Conservation (phyloP, 1,140 invertebrate species). For the Triops cancriformis region DNA sequence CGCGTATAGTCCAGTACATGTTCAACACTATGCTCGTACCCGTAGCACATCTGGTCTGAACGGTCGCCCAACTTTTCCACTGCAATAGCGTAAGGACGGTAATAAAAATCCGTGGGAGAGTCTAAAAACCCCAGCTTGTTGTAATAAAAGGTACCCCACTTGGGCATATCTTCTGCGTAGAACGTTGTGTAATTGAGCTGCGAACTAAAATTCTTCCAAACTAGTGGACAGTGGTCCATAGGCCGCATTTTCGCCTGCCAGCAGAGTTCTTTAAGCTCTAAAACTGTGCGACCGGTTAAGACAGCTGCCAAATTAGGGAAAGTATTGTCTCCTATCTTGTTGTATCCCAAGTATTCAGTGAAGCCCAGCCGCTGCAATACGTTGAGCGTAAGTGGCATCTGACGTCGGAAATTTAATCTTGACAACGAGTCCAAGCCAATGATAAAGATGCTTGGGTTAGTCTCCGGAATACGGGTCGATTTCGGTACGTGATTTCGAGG, state of each 20-base stretch:
- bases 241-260: slow-evolving; percentile 26
- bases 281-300: slow-evolving; percentile 31
- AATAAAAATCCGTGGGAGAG: slow-evolving; percentile 28
- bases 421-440: not conserved
- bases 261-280: slow-evolving; percentile 18
- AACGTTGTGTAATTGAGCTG: slow-evolving; percentile 34
- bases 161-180: slow-evolving; percentile 35
- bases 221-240: slow-evolving; percentile 39
- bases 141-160: slow-evolving; percentile 35
- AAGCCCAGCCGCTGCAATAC: slow-evolving; percentile 19
- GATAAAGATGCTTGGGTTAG: not conserved
- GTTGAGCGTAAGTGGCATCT: not conserved
- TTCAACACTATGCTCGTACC: not conserved
- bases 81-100: not conserved
- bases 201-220: slow-evolving; percentile 36
- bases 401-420: not conserved
- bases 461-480: not conserved
- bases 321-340: slow-evolving; percentile 37
- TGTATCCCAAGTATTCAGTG: slow-evolving; percentile 35
- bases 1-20: not conserved
- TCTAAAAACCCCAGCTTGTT: slow-evolving; percentile 34
- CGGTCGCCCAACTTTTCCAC: not conserved
- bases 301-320: slow-evolving; percentile 37
- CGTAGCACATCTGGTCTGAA: not conserved
- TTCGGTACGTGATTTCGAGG: not conserved